phyloP scores from a whole-genome alignment of 2,113 vertebrate genomes.

The Panthera uncia region DNA sequence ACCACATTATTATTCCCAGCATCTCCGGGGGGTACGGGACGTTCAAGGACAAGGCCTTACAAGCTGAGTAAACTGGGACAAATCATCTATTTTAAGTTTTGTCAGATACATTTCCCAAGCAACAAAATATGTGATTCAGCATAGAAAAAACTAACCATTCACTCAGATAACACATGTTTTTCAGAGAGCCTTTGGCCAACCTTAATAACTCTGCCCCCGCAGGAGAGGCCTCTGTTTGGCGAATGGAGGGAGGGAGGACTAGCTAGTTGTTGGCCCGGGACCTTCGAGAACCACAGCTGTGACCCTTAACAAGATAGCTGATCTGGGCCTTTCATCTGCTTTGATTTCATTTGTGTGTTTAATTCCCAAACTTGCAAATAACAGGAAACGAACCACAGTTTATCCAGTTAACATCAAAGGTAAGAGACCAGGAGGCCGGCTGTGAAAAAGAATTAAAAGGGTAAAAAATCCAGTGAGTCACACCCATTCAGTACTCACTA shows the following conservation, averaged over 20 bases:
- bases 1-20: neutral
- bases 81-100: slow-evolving; percentile 56
- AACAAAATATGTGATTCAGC: slow-evolving; percentile 53
- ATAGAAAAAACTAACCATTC: slow-evolving; percentile 44
- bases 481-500: slow-evolving; percentile 17
- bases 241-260: neutral
- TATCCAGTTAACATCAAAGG: slow-evolving; percentile 71
- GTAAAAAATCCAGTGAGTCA: slow-evolving; percentile 66
- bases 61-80: slow-evolving; percentile 32
- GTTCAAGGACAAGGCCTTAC: slow-evolving; percentile 34
- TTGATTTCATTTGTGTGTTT: slow-evolving; percentile 62
- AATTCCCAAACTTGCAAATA: slow-evolving; percentile 66
- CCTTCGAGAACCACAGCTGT: slow-evolving; percentile 54
- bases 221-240: neutral
- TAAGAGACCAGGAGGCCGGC: slow-evolving; percentile 53
- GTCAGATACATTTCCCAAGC: slow-evolving; percentile 43
- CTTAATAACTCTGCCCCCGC: neutral
- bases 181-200: neutral
- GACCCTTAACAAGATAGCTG: slow-evolving; percentile 35
- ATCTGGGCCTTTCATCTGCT: slow-evolving; percentile 52
- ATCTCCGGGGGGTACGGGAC: neutral
- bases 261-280: neutral
- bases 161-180: neutral
- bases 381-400: slow-evolving; percentile 64
- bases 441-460: slow-evolving; percentile 67